Evolutionary conservation across 2,888 invertebrate species (phyloP).

Genomic region (Ichneumon xanthorius): DNA sequence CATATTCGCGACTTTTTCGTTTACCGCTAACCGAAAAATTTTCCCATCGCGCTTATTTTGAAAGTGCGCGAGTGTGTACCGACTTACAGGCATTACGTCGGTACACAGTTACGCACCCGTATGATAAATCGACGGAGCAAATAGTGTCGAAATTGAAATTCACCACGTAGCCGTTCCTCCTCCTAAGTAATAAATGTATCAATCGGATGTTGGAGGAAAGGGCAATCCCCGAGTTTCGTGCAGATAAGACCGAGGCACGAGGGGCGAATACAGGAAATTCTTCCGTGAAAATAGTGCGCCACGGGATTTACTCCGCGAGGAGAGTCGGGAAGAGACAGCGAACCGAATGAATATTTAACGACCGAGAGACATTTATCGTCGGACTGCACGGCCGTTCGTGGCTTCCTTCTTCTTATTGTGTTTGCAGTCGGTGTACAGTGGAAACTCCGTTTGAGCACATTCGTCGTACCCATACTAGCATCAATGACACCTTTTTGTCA

Average conservation of each 20-base stretch:
- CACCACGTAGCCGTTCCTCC: conserved; percentile 27
- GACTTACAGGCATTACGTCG: too few relatives aligned
- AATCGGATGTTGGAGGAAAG: conserved; percentile 39
- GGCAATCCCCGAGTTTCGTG: too few relatives aligned
- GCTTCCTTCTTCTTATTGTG: conserved; percentile 5
- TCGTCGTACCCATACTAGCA: too few relatives aligned
- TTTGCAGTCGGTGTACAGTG: neutral
- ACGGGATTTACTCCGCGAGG: neutral
- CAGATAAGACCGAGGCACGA: neutral
- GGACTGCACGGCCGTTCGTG: neutral
- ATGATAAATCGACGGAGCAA: too few relatives aligned
- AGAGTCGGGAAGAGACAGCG: conserved; percentile 23
- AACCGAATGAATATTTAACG: conserved; percentile 58
- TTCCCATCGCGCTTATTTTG: too few relatives aligned
- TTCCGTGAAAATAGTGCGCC: conserved; percentile 32
- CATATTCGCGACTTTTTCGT: too few relatives aligned
- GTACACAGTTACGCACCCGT: too few relatives aligned
- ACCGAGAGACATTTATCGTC: conserved; percentile 42
- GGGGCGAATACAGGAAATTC: conserved; percentile 39
- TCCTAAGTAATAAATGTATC: conserved; percentile 46
- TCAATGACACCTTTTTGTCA: too few relatives aligned
- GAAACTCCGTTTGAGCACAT: too few relatives aligned
- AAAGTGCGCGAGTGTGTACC: too few relatives aligned
- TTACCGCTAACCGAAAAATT: too few relatives aligned
- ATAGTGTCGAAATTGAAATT: conserved; percentile 44